Conservation (phyloP, 2,797 vertebrate genomes). For the Mionectes olivaceus region DNA sequence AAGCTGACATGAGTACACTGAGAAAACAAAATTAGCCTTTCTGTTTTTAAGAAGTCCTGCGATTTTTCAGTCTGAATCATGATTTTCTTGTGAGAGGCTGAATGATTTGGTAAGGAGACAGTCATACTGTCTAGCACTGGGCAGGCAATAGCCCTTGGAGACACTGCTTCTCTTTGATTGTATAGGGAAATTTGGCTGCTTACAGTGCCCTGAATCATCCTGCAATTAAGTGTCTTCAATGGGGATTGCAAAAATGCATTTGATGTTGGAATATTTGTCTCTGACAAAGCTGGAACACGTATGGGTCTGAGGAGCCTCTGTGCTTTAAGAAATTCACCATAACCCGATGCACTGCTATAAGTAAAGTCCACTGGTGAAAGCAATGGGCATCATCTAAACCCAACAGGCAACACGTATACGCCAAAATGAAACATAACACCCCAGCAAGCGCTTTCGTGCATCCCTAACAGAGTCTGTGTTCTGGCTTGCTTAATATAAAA, state of each 20-base stretch:
- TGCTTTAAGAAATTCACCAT: background rate
- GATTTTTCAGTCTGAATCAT: conserved; percentile 16
- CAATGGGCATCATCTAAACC: background rate
- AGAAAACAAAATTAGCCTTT: background rate
- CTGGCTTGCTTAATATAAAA: background rate
- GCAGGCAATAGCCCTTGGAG: background rate
- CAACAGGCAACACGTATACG: background rate
- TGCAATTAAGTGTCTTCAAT: conserved; percentile 41
- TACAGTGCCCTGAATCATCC: conserved; percentile 52
- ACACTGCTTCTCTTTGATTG: background rate
- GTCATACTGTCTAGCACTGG: conserved; percentile 1
- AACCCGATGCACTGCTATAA: background rate
- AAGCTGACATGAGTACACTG: background rate
- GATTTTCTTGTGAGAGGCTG: background rate
- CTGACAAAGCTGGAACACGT: background rate
- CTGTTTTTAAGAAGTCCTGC: background rate
- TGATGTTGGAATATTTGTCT: conserved; percentile 2
- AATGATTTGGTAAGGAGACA: conserved; percentile 14
- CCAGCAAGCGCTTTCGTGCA: background rate
- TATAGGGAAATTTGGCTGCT: conserved; percentile 30
- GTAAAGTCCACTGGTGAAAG: background rate
- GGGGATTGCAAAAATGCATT: conserved; percentile 1
- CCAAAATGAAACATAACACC: background rate
- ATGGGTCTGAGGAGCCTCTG: background rate
- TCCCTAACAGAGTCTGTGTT: background rate